Percentiles rank a stretch among this genome's conserved stretches.
phyloP scores from a whole-genome alignment of 1,140 invertebrate species.

The Hyles vespertilio region DNA sequence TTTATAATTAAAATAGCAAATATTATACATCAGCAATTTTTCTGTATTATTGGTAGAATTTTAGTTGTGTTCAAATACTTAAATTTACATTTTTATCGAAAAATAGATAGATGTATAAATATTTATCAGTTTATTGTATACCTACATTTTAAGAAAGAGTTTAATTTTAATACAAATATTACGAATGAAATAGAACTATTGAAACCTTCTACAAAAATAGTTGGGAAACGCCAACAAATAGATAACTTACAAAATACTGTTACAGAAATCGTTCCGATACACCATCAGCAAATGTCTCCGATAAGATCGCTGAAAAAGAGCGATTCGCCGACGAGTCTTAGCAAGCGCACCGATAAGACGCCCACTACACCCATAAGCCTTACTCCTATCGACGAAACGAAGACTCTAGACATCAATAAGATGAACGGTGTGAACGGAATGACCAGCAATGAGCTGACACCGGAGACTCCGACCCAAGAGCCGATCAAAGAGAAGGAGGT shows the following conservation, averaged over 20 bases:
- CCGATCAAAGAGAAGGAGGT: constrained; percentile 53
- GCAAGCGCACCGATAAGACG: constrained; percentile 70
- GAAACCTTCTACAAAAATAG: too few relatives aligned
- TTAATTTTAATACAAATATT: too few relatives aligned
- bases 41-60: too few relatives aligned
- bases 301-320: constrained; percentile 70
- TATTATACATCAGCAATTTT: too few relatives aligned
- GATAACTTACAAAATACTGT: constrained; percentile 33
- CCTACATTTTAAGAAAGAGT: too few relatives aligned
- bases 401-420: constrained; percentile 68
- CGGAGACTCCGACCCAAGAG: constrained; percentile 61
- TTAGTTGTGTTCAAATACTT: too few relatives aligned
- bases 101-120: too few relatives aligned
- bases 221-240: too few relatives aligned
- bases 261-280: constrained; percentile 74
- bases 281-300: constrained; percentile 72
- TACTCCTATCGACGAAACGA: constrained; percentile 72
- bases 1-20: too few relatives aligned
- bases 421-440: constrained; percentile 60
- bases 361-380: constrained; percentile 71
- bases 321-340: constrained; percentile 65
- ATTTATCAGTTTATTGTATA: too few relatives aligned
- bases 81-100: too few relatives aligned
- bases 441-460: constrained; percentile 59
- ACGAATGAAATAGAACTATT: too few relatives aligned